A percentile compares a stretch with the other conserved stretches of the same genome.
Conservation (phyloP, 2,113 vertebrate genomes). For the Cinclus cinclus region DNA sequence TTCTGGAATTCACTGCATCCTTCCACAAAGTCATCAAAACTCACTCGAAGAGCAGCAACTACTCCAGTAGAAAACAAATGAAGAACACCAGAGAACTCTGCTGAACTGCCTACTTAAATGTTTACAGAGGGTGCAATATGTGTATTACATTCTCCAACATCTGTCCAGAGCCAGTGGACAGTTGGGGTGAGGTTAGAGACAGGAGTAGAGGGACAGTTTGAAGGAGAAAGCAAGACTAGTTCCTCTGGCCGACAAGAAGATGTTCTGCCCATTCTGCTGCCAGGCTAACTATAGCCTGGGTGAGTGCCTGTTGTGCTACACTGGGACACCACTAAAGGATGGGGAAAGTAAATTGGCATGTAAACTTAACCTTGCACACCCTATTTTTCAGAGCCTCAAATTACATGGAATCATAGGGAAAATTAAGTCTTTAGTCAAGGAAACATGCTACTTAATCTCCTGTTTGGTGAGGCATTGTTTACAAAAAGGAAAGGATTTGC, state of each 20-base stretch:
- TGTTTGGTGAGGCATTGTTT: constrained; percentile 33
- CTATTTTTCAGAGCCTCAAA: constrained; percentile 24
- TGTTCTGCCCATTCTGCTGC: not conserved
- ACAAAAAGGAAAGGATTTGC: constrained; percentile 21
- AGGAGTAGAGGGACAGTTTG: not conserved
- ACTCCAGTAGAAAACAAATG: not conserved
- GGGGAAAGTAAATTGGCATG: constrained; percentile 1
- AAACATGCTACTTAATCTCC: constrained; percentile 37
- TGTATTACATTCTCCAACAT: not conserved
- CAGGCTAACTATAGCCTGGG: not conserved
- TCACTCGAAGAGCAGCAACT: not conserved
- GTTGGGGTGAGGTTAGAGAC: not conserved
- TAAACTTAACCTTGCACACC: not conserved
- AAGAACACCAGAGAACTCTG: not conserved
- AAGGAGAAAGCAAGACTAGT: not conserved
- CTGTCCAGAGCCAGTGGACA: not conserved
- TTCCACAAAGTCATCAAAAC: not conserved
- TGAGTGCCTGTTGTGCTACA: not conserved
- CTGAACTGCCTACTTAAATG: not conserved
- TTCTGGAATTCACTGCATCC: not conserved
- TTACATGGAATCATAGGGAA: not conserved
- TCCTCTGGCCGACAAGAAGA: not conserved
- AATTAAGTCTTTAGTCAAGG: constrained; percentile 28
- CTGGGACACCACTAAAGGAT: not conserved
- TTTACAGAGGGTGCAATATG: not conserved